Evolutionary conservation across 2,113 vertebrate species (phyloP), one percentile per base, ranked within the genome.

Genomic region (Callochromis pleurospilus): DNA sequence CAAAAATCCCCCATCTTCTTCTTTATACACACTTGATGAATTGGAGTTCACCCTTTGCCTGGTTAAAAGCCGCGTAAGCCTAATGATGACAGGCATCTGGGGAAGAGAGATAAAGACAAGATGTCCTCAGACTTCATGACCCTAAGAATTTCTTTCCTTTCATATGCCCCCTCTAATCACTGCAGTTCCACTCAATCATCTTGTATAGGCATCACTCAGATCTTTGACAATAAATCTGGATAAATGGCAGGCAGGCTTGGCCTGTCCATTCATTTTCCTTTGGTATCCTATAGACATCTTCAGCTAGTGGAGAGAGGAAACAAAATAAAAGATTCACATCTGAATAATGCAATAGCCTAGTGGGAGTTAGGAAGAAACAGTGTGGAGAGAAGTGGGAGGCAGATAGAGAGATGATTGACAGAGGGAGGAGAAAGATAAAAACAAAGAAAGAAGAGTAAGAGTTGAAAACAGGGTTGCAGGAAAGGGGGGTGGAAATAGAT

Each of bases 341-440:
- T 95, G 87, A 95, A 94, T 94, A 91, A 95, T 94, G 86, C 91
- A 95, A 87, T 83, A 90, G 86, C 75, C 88, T 53, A 36, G 42
- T 60, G 55, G 81, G 84, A 82, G 45, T 82, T 86, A 53, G 85
- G 49, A 87, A 56, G 73, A 84, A 86, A 68, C 62, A 79, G 36
- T 58, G 24, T 42, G 26, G 81, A 90, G 81, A 36, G 79, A 81
- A 84, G 26, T 5, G 29, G 87, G 81, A 87, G 68, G 53, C 12
- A 60, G 81, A 68, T 9, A 75, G 79, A 58, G 47, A 85, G 42
- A 56, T 91, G 90, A 93, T 84, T 94, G 93, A 90, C 89, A 90
- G 82, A 73, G 79, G 56, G 68, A 80, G 26, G 83, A 45, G 47
- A 80, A 55, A 60, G 56, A 79, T 90, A 36, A 82, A 84, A 88